Evolutionary conservation across 37 sponge, comb jelly and placozoan genomes (phyloP).

Genomic region (Ephydatia muelleri): DNA sequence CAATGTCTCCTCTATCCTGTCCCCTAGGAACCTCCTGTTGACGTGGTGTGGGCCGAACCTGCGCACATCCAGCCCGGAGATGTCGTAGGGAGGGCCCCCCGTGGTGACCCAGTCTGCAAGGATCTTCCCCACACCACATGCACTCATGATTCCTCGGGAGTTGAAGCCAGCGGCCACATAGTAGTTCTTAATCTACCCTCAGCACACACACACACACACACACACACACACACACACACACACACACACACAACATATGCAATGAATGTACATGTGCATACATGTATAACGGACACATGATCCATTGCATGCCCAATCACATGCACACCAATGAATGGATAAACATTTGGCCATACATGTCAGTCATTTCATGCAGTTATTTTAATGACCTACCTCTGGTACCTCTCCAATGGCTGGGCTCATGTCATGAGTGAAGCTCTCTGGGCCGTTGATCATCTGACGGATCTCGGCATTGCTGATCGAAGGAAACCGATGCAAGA

Average conservation of each 20-base stretch:
- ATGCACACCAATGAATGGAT: not conserved
- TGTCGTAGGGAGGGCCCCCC: constrained; percentile 47
- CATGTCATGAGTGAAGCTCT: constrained; percentile 85
- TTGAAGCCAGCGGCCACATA: constrained; percentile 76
- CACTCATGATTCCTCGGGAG: constrained; percentile 74
- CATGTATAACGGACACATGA: not conserved
- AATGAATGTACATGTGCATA: not conserved
- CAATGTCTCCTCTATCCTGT: constrained; percentile 30
- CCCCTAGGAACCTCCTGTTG: constrained; percentile 27
- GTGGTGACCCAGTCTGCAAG: constrained; percentile 77
- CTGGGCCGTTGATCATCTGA: constrained; percentile 59
- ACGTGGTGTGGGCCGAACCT: constrained; percentile 27
- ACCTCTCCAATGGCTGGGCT: constrained; percentile 77
- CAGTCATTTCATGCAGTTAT: no score
- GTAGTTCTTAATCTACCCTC: constrained; percentile 46
- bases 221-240: not conserved
- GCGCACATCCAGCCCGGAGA: constrained; percentile 47
- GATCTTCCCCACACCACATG: constrained; percentile 71
- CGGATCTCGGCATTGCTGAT: constrained; percentile 44
- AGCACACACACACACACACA: not conserved
- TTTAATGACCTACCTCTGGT: constrained; percentile 64
- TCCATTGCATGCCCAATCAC: constrained; percentile 10
- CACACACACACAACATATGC: not conserved
- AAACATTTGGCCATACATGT: not conserved
- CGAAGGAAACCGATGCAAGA: constrained; percentile 42